phyloP scores from a whole-genome alignment of 2,797 vertebrate species.

The Ciconia nigra region DNA sequence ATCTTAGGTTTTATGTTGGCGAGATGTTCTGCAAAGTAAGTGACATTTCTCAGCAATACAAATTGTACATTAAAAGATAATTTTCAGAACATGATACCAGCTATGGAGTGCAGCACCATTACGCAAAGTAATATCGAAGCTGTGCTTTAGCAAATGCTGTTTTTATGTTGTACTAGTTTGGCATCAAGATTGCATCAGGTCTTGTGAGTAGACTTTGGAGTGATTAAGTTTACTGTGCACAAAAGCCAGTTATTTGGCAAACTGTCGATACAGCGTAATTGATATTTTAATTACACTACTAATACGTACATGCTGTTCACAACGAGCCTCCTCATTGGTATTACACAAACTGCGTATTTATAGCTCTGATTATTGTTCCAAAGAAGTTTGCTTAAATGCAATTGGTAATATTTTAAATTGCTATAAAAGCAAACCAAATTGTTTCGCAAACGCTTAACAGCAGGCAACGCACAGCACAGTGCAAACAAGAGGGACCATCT shows the following conservation, averaged over 20 bases:
- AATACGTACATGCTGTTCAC: slow-evolving; percentile 19
- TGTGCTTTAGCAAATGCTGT: background rate
- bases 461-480: background rate
- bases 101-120: slow-evolving; percentile 57
- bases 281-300: slow-evolving; percentile 74
- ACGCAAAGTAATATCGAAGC: background rate
- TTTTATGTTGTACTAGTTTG: background rate
- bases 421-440: background rate
- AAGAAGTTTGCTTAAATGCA: background rate
- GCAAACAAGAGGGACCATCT: background rate
- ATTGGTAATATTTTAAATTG: background rate
- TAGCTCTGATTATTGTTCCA: background rate
- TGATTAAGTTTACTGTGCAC: slow-evolving; percentile 25
- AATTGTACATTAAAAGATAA: slow-evolving; percentile 75
- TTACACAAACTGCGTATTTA: background rate
- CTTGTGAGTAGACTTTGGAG: slow-evolving; percentile 28
- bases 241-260: slow-evolving; percentile 56
- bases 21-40: slow-evolving; percentile 54
- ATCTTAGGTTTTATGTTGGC: slow-evolving; percentile 63
- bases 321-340: slow-evolving; percentile 12
- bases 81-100: slow-evolving; percentile 69
- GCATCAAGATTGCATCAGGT: background rate
- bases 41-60: slow-evolving; percentile 66
- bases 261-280: slow-evolving; percentile 50
- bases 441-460: background rate